A percentile compares a stretch with the other conserved stretches of the same genome.
phyloP scores from a whole-genome alignment of 2,888 invertebrate species.

The Notodonta ziczac region DNA sequence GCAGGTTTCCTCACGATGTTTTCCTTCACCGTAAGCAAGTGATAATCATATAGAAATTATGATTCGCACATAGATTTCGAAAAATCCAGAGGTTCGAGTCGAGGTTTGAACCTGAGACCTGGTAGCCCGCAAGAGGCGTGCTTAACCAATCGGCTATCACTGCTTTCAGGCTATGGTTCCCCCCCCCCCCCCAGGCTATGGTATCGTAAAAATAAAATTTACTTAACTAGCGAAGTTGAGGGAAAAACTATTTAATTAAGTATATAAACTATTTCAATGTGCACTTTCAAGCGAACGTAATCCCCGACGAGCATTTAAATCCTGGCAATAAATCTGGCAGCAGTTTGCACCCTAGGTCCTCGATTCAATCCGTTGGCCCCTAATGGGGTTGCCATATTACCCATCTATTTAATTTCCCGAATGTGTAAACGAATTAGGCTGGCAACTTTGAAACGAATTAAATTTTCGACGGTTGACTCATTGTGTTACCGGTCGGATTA shows the following conservation, averaged over 20 bases:
- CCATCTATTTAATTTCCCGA: conserved; percentile 83
- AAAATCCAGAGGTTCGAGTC: too few relatives aligned
- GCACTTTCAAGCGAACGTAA: conserved; percentile 15
- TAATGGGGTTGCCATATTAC: conserved; percentile 81
- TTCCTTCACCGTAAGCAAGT: too few relatives aligned
- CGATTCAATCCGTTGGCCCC: conserved; percentile 58
- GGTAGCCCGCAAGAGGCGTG: too few relatives aligned
- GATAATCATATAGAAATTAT: too few relatives aligned
- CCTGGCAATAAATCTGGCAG: conserved; percentile 71
- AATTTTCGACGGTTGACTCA: conserved; percentile 77
- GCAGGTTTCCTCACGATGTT: too few relatives aligned
- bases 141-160: too few relatives aligned
- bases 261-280: background rate
- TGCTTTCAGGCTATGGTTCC: too few relatives aligned
- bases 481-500: conserved; percentile 38
- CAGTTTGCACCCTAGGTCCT: conserved; percentile 64
- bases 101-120: too few relatives aligned
- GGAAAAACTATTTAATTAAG: background rate
- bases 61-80: too few relatives aligned
- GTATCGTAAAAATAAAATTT: too few relatives aligned
- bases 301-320: conserved; percentile 43
- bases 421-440: conserved; percentile 82
- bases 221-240: too few relatives aligned
- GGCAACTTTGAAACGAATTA: conserved; percentile 80
- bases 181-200: too few relatives aligned